Percentiles rank a stretch among this genome's conserved stretches.
Conservation (phyloP, 2,888 invertebrate species). For the Portevinia maculata region DNA sequence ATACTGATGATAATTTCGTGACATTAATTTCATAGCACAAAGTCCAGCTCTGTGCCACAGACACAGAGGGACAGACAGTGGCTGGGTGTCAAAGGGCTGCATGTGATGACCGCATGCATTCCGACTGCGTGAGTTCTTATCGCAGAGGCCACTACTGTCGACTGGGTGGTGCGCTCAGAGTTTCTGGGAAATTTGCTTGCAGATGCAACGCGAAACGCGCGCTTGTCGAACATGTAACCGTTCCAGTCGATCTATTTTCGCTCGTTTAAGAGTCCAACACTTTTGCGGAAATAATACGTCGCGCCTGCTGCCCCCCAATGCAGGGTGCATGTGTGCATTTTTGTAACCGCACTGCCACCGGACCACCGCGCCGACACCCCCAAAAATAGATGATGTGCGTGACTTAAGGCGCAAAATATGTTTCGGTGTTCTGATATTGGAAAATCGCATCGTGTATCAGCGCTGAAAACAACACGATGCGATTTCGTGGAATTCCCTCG, state of each 20-base stretch:
- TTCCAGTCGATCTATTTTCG: constrained; percentile 71
- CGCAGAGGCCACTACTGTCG: constrained; percentile 21
- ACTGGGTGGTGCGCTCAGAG: constrained; percentile 26
- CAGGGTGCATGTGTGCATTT: constrained; percentile 47
- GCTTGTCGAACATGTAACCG: constrained; percentile 69
- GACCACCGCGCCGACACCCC: constrained; percentile 47
- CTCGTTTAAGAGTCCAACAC: constrained; percentile 51
- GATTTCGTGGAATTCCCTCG: constrained; percentile 64
- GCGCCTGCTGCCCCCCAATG: constrained; percentile 46
- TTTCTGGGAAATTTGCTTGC: constrained; percentile 60
- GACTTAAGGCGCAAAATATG: constrained; percentile 69
- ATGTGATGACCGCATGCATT: too few relatives aligned
- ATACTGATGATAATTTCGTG: constrained; percentile 78
- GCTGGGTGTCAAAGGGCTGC: constrained; percentile 57
- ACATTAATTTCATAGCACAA: constrained; percentile 76
- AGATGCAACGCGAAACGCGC: constrained; percentile 62
- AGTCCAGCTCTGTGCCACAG: constrained; percentile 67
- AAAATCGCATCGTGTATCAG: constrained; percentile 58
- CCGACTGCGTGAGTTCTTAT: constrained; percentile 63
- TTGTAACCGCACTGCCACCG: constrained; percentile 31
- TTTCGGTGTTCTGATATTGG: constrained; percentile 27
- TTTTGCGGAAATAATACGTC: constrained; percentile 68
- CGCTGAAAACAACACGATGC: constrained; percentile 1
- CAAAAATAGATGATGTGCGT: constrained; percentile 72
- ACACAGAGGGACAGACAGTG: constrained; percentile 31